Base-by-base conservation (phyloP, 2,113 vertebrate species). In the Microtus pennsylvanicus region DNA sequence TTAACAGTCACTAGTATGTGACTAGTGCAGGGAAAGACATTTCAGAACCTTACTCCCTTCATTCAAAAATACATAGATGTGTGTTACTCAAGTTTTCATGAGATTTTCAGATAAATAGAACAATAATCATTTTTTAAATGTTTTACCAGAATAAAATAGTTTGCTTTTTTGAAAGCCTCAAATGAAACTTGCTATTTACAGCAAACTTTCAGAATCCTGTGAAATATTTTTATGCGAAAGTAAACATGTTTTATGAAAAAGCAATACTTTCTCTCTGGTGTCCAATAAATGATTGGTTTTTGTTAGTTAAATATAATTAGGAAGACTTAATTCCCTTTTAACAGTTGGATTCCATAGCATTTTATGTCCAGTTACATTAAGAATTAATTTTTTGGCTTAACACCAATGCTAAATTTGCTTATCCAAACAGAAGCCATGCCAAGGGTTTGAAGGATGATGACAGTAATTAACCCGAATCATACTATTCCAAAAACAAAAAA, bases 331-430 rank as follows among this genome's bases (percentile, higher is more conserved):
- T 96, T 97, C 72, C 89, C 70, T 90, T 97, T 98, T 97, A 97
- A 97, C 90, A 89, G 77, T 95, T 91, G 85, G 80, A 85, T 95
- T 95, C 96, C 92, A 94, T 90, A 82, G 72, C 61, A 86, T 89
- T 97, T 97, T 96, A 95, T 96, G 93, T 93, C 83, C 80, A 87
- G 75, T 55, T 94, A 94, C 63, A 96, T 92, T 96, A 92, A 93
- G 65, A 97, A 96, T 96, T 96, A 97, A 92, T 82, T 94, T 91
- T 97, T 96, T 97, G 96, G 97, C 97, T 95, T 94, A 72, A 89
- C 35, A 95, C 45, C 91, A 96, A 69, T 90, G 85, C 58, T 94
- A 94, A 96, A 96, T 94, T 96, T 97, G 95, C 96, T 97, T 96
- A 95, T 96, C 72, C 96, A 96, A 97, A 97, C 61, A 97, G 83